A percentile compares a stretch with the other conserved stretches of the same genome.
Evolutionary conservation across 2,113 vertebrate genomes (phyloP).

Genomic region (Colius striatus): DNA sequence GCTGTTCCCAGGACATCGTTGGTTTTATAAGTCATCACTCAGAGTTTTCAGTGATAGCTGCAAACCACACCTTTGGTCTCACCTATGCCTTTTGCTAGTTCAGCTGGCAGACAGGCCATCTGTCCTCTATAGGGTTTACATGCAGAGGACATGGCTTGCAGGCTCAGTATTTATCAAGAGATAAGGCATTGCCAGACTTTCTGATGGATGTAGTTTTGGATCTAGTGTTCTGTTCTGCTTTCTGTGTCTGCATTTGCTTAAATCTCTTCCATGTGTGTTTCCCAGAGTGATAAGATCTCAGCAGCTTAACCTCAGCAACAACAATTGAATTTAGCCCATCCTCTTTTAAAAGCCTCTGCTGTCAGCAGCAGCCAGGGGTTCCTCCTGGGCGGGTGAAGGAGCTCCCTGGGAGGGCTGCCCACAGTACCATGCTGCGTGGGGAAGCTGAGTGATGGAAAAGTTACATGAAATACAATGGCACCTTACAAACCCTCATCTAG

Average conservation of each 20-base stretch:
- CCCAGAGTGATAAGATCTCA: not conserved
- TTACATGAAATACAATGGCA: rapidly evolving
- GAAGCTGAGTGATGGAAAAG: not conserved
- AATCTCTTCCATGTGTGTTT: not conserved
- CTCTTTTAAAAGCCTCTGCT: not conserved
- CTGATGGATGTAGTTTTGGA: not conserved
- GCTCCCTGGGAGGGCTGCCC: not conserved
- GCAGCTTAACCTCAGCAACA: not conserved
- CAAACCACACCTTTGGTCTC: not conserved
- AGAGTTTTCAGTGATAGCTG: not conserved
- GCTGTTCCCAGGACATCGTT: not conserved
- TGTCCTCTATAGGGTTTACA: rapidly evolving
- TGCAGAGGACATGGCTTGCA: not conserved
- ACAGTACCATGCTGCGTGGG: not conserved
- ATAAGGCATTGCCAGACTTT: rapidly evolving
- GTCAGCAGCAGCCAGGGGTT: not conserved
- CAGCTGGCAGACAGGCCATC: not conserved
- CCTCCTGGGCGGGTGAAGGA: not conserved
- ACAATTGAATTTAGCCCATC: not conserved
- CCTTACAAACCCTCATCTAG: not conserved
- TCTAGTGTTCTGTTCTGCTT: not conserved
- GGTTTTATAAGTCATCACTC: not conserved
- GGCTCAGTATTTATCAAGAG: not conserved
- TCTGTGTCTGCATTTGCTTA: not conserved
- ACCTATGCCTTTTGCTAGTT: not conserved